Evolutionary conservation across 2,888 invertebrate genomes (phyloP).

Genomic region (Blastobasis lacticolella): DNA sequence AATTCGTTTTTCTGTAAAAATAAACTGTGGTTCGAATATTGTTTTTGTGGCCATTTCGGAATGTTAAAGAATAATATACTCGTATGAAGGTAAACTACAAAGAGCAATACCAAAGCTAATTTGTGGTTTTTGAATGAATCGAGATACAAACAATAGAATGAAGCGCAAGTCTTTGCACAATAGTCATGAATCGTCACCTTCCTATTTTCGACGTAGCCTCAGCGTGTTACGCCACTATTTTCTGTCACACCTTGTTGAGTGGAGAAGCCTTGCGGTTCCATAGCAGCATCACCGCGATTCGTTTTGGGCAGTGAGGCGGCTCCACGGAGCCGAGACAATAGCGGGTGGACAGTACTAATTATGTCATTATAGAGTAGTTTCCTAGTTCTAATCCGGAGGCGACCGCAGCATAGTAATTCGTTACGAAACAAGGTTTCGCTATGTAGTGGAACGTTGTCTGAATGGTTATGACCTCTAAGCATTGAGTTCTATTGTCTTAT

Average conservation of each 20-base stretch:
- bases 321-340: constrained; percentile 11
- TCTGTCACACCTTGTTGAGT: not conserved
- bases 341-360: constrained; percentile 20
- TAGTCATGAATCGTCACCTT: too few relatives aligned
- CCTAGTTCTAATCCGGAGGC: constrained; percentile 24
- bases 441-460: constrained; percentile 6
- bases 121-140: too few relatives aligned
- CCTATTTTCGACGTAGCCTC: not conserved
- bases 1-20: too few relatives aligned
- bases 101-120: too few relatives aligned
- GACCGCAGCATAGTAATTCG: constrained; percentile 10
- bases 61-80: too few relatives aligned
- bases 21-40: too few relatives aligned
- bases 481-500: not conserved
- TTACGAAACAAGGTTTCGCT: constrained; percentile 9
- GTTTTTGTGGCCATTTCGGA: too few relatives aligned
- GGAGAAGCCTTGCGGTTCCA: not conserved
- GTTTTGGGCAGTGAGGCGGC: not conserved
- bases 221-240: not conserved
- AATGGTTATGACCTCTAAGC: constrained; percentile 10
- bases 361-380: constrained; percentile 22
- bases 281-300: not conserved
- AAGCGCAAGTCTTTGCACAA: too few relatives aligned
- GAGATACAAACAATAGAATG: too few relatives aligned
- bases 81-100: too few relatives aligned